Evolutionary conservation across 1,140 invertebrate species (phyloP).

Genomic region (Parasteatoda tepidariorum): DNA sequence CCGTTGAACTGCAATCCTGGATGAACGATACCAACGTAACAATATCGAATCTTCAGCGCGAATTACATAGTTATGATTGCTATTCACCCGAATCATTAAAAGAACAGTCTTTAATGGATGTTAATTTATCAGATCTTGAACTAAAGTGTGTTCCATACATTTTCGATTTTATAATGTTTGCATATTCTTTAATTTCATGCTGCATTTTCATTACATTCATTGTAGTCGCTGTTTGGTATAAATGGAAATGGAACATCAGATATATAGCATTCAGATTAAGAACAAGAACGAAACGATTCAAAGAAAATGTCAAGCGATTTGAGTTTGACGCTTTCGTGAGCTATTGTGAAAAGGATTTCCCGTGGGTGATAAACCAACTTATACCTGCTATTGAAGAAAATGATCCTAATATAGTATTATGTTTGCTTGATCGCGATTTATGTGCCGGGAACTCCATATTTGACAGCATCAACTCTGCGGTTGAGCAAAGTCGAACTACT

Average conservation of each 20-base stretch:
- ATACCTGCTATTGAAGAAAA: constrained; percentile 17
- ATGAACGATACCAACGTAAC: background rate
- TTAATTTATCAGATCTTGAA: background rate
- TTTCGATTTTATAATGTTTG: background rate
- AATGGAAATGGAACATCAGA: constrained; percentile 20
- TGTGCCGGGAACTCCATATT: constrained; percentile 61
- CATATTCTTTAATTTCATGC: background rate
- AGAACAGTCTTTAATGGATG: background rate
- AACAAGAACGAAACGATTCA: background rate
- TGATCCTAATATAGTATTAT: constrained; percentile 40
- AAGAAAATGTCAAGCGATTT: background rate
- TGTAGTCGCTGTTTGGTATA: background rate
- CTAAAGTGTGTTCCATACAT: background rate
- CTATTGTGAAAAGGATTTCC: constrained; percentile 26
- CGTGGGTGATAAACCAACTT: constrained; percentile 16
- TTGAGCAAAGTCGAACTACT: constrained; percentile 62
- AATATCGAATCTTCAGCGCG: background rate
- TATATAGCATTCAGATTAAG: background rate
- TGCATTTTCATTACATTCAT: background rate
- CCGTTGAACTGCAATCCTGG: constrained; percentile 1
- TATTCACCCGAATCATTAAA: background rate
- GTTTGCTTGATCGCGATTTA: constrained; percentile 65
- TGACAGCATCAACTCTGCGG: constrained; percentile 63
- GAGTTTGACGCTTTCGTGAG: constrained; percentile 30
- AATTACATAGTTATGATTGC: background rate